These are phyloP conservation scores for Alectura lathami DNA, from an alignment of 2,113 vertebrate genomes.

Conservation along the genomic window DNA sequence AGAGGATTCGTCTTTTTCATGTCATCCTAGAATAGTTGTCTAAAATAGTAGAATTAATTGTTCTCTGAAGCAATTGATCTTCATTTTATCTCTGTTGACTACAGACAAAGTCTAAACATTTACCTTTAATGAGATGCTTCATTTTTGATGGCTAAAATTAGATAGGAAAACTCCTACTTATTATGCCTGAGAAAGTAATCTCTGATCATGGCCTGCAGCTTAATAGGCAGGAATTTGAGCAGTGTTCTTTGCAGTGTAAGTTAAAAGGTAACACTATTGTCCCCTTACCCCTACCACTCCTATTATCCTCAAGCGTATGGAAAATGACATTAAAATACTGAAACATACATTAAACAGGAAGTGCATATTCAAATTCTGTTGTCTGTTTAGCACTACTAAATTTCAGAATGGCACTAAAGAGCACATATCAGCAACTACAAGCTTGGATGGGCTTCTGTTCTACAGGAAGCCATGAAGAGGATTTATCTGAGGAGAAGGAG, in stretches of 20 bases:
- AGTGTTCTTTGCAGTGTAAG: not conserved
- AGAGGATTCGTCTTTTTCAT: conserved; percentile 18
- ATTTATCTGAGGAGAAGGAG: not conserved
- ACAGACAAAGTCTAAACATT: conserved; percentile 33
- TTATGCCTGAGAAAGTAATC: not conserved
- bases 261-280: not conserved
- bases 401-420: not conserved
- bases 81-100: conserved; percentile 43
- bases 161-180: conserved; percentile 1
- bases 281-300: not conserved
- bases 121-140: conserved; percentile 33
- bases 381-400: not conserved
- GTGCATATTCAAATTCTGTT: not conserved
- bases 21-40: not conserved
- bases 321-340: not conserved
- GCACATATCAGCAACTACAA: rapidly evolving
- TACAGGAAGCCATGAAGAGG: rapidly evolving
- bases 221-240: not conserved
- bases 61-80: conserved; percentile 48
- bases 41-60: conserved; percentile 44
- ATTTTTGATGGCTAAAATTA: conserved; percentile 22
- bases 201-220: not conserved
- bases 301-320: not conserved
- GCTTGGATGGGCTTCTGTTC: not conserved
- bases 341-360: not conserved